These are phyloP conservation scores for Eudyptes chrysolophus DNA, from an alignment of 2,113 vertebrate genomes.

Conservation along the genomic window DNA sequence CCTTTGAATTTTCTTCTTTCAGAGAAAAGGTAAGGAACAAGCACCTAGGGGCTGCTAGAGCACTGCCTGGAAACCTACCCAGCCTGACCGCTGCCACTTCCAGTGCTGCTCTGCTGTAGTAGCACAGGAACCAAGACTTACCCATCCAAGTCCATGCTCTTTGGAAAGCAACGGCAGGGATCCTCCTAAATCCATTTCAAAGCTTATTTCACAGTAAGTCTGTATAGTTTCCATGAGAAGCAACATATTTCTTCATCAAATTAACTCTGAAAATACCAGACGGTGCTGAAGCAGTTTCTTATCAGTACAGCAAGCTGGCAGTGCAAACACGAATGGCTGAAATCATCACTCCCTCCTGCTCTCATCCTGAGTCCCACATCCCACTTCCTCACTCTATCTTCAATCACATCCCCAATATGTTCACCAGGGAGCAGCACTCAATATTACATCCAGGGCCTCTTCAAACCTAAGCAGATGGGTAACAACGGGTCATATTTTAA, in stretches of 20 bases:
- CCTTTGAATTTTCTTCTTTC: neutral
- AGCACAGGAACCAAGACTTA: neutral
- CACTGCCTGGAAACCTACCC: neutral
- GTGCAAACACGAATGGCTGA: neutral
- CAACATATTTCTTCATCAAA: neutral
- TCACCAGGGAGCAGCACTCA: neutral
- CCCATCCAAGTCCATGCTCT: neutral
- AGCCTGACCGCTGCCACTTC: neutral
- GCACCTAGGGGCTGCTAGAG: neutral
- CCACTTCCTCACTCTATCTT: neutral
- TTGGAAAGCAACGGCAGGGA: neutral
- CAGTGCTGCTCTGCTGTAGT: neutral
- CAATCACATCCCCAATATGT: rapidly evolving
- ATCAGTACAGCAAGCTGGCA: neutral
- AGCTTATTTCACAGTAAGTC: neutral
- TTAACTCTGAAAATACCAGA: neutral
- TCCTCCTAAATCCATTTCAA: neutral
- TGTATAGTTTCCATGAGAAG: neutral
- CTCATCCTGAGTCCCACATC: neutral
- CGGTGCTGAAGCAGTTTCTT: neutral
- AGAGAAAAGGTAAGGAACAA: neutral
- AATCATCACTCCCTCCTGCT: neutral
- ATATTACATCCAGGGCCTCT: neutral
- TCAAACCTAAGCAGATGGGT: neutral
- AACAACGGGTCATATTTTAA: neutral